These are phyloP conservation scores for Mohoua ochrocephala DNA, from an alignment of 2,113 vertebrate genomes.

Conservation along the genomic window DNA sequence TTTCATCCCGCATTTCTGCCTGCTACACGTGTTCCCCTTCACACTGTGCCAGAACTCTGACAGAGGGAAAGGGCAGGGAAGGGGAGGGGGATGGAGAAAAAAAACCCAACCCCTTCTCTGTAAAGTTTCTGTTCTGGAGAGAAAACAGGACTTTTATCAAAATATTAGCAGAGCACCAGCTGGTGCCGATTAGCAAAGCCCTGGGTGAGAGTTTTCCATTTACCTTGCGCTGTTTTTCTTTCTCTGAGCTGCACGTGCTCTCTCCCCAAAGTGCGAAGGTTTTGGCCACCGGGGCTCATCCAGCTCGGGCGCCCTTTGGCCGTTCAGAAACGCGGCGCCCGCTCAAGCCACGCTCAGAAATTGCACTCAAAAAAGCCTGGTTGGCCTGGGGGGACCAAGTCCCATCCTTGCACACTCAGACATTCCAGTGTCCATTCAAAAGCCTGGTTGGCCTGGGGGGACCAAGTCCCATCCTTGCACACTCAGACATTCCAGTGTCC, in stretches of 20 bases:
- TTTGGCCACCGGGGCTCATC: background rate
- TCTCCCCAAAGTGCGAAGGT: background rate
- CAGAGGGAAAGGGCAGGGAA: background rate
- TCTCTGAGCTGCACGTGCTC: background rate
- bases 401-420: background rate
- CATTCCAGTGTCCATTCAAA: background rate
- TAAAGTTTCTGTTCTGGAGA: conserved; percentile 3
- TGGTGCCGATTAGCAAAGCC: background rate
- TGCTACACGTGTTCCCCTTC: background rate
- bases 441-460: background rate
- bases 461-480: background rate
- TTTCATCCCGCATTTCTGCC: background rate
- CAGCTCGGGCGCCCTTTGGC: accelerated
- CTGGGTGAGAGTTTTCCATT: conserved; percentile 1
- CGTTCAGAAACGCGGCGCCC: background rate
- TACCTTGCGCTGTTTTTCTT: background rate
- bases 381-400: background rate
- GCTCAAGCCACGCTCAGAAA: background rate
- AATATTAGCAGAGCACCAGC: conserved; percentile 14
- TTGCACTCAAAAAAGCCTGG: background rate
- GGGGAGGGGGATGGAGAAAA: background rate
- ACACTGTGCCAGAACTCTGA: background rate
- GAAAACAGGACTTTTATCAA: conserved; percentile 35
- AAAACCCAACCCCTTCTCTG: background rate
- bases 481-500: too few species aligned